phyloP scores from a whole-genome alignment of 2,797 vertebrate genomes.

The Danio jaintianensis region DNA sequence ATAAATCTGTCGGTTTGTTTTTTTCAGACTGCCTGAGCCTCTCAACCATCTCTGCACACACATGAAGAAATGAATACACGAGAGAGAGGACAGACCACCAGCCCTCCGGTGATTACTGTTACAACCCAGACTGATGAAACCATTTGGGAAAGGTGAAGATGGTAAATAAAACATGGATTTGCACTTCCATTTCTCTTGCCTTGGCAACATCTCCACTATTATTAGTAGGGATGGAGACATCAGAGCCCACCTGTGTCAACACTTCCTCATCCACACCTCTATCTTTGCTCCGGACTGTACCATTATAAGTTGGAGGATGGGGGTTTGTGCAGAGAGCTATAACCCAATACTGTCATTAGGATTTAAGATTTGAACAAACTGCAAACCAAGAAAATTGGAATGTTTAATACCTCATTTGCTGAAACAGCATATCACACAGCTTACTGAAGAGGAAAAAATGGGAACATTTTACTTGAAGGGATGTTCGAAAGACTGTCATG shows the following conservation, averaged over 20 bases:
- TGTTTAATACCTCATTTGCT: not conserved
- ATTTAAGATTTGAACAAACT: not conserved
- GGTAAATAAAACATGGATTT: slow-evolving; percentile 78
- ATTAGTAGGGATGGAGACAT: slow-evolving; percentile 67
- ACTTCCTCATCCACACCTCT: slow-evolving; percentile 30
- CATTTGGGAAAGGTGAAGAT: slow-evolving; percentile 68
- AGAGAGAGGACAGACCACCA: slow-evolving; percentile 64
- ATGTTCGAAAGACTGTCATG: too few species aligned
- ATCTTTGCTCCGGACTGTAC: slow-evolving; percentile 9
- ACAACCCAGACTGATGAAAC: slow-evolving; percentile 66
- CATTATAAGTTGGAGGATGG: not conserved
- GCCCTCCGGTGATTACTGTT: slow-evolving; percentile 70
- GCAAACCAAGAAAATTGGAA: not conserved
- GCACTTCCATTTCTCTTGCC: slow-evolving; percentile 62
- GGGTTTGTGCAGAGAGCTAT: not conserved
- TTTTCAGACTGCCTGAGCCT: slow-evolving; percentile 57
- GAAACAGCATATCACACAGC: not conserved
- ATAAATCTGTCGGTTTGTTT: slow-evolving; percentile 58
- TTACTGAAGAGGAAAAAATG: not conserved
- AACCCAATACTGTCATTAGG: not conserved
- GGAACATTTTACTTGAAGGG: too few species aligned
- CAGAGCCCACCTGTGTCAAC: slow-evolving; percentile 56
- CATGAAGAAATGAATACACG: slow-evolving; percentile 74
- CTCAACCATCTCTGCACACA: slow-evolving; percentile 50
- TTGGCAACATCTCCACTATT: slow-evolving; percentile 72